These are phyloP conservation scores for Temnothorax longispinosus DNA, from an alignment of 1,140 invertebrate species.

Conservation along the genomic window DNA sequence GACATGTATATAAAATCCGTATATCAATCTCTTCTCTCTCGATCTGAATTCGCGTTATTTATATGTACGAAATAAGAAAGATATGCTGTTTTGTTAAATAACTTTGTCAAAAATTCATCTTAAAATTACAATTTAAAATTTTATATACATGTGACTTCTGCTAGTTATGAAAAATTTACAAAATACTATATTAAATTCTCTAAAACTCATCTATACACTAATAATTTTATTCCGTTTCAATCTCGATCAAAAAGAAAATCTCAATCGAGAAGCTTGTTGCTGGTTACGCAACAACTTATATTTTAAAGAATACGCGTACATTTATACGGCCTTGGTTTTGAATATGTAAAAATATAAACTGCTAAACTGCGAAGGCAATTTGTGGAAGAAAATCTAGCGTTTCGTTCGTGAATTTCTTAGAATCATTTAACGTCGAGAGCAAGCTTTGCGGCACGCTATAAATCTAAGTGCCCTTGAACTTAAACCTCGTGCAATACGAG, in stretches of 20 bases:
- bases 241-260: not conserved
- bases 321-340: not conserved
- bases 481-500: constrained; percentile 19
- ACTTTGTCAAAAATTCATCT: not conserved
- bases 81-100: not conserved
- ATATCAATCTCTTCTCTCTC: not conserved
- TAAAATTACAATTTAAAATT: not conserved
- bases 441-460: constrained; percentile 3
- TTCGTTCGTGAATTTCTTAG: not conserved
- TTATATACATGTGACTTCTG: not conserved
- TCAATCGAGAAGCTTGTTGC: not conserved
- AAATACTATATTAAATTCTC: not conserved
- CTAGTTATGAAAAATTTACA: not conserved
- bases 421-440: not conserved
- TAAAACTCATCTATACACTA: not conserved
- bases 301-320: not conserved
- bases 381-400: not conserved
- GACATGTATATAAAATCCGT: not conserved
- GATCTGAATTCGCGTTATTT: not conserved
- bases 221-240: not conserved
- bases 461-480: constrained; percentile 44
- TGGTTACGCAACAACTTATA: not conserved
- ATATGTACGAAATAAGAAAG: not conserved
- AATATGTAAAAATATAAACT: not conserved
- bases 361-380: not conserved